These are phyloP conservation scores for Hypsopygia costalis DNA, from an alignment of 2,888 invertebrate genomes.

Conservation along the genomic window DNA sequence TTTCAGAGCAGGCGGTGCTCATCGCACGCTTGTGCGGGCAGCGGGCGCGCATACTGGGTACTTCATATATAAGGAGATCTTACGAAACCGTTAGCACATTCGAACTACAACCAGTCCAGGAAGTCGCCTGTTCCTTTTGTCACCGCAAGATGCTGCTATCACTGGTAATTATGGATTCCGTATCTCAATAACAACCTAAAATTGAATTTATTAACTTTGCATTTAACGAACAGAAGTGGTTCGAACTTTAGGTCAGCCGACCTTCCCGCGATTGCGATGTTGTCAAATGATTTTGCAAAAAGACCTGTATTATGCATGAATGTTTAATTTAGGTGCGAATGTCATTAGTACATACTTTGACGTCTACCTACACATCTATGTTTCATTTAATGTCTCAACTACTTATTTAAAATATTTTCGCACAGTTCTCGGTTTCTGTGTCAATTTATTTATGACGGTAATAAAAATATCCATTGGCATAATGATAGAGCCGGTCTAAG, in stretches of 20 bases:
- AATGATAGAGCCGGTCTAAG: not conserved
- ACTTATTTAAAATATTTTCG: not conserved
- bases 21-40: slow-evolving; percentile 42
- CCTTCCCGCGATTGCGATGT: slow-evolving; percentile 37
- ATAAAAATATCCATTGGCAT: not conserved
- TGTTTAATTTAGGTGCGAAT: slow-evolving; percentile 29
- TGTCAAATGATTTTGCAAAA: slow-evolving; percentile 43
- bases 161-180: slow-evolving; percentile 45
- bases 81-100: slow-evolving; percentile 75
- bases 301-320: slow-evolving; percentile 27
- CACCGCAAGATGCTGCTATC: slow-evolving; percentile 55
- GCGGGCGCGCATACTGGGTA: slow-evolving; percentile 44
- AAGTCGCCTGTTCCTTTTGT: slow-evolving; percentile 63
- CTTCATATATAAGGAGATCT: slow-evolving; percentile 72
- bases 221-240: slow-evolving; percentile 20
- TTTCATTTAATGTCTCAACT: not conserved
- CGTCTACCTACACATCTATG: slow-evolving; percentile 9
- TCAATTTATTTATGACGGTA: not conserved
- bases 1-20: slow-evolving; percentile 54
- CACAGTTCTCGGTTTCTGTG: not conserved
- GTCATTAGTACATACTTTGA: slow-evolving; percentile 23
- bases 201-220: slow-evolving; percentile 19
- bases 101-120: slow-evolving; percentile 68
- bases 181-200: slow-evolving; percentile 17
- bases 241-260: slow-evolving; percentile 26